Evolutionary conservation across 2,113 vertebrate species (phyloP).

Genomic region (Neotragus pygmaeus): DNA sequence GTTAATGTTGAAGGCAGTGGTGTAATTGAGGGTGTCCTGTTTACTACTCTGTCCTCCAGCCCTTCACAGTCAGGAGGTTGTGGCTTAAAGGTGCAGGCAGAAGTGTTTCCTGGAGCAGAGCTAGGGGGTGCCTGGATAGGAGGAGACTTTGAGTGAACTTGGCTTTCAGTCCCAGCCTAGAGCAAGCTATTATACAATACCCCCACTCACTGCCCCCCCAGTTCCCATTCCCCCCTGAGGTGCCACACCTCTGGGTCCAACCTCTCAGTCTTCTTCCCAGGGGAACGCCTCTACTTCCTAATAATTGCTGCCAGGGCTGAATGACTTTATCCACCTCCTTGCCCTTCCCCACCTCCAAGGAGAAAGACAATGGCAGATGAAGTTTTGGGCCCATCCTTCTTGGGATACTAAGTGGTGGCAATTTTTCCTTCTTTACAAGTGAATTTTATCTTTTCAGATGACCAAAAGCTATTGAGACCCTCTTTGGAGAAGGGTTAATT

Average conservation of each 20-base stretch:
- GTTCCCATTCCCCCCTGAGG: neutral
- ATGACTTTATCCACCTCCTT: neutral
- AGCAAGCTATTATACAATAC: neutral
- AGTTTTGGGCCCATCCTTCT: neutral
- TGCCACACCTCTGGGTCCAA: neutral
- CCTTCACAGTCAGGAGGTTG: neutral
- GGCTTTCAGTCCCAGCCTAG: neutral
- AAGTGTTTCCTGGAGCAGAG: neutral
- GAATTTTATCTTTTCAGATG: neutral
- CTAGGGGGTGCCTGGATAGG: neutral
- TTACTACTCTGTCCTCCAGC: neutral
- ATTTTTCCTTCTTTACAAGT: neutral
- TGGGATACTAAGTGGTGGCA: neutral
- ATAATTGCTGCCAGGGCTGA: neutral
- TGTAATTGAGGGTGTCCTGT: neutral
- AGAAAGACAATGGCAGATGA: neutral
- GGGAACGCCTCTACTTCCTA: fast-evolving
- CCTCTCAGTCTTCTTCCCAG: neutral
- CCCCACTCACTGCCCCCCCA: neutral
- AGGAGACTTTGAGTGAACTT: neutral
- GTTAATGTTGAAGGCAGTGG: neutral
- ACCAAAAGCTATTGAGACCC: neutral
- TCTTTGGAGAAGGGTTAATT: neutral
- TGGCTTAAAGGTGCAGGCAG: neutral
- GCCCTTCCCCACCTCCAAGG: neutral